These are phyloP conservation scores for Leucophenga maculata DNA, from an alignment of 2,888 invertebrate genomes.

Conservation along the genomic window DNA sequence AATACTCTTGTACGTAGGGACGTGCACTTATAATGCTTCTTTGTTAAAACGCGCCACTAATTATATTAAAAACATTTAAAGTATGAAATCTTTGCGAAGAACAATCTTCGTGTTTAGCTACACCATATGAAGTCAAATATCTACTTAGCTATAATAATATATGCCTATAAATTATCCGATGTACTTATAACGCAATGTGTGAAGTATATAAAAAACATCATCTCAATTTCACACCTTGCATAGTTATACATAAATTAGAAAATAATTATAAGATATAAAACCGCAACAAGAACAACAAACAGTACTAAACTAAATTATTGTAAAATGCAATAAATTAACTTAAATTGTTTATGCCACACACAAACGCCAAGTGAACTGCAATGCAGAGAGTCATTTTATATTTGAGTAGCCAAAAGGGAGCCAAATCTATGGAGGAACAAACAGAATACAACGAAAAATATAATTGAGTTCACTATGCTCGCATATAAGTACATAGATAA, in stretches of 20 bases:
- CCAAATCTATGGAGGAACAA: conserved; percentile 42
- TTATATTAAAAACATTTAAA: too few relatives aligned
- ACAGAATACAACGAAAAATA: not conserved
- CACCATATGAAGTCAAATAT: too few relatives aligned
- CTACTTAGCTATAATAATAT: too few relatives aligned
- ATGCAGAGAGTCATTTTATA: not conserved
- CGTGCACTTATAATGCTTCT: too few relatives aligned
- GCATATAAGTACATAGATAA: not conserved
- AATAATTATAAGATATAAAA: not conserved
- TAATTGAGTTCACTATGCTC: not conserved
- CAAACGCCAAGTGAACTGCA: not conserved
- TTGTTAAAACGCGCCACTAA: too few relatives aligned
- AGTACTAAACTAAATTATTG: not conserved
- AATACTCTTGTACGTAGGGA: too few relatives aligned
- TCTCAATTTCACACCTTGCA: too few relatives aligned
- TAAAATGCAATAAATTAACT: conserved; percentile 15
- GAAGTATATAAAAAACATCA: too few relatives aligned
- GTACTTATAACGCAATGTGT: too few relatives aligned
- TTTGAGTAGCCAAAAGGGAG: conserved; percentile 57
- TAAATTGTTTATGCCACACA: conserved; percentile 14
- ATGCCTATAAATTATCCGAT: too few relatives aligned
- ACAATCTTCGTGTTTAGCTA: too few relatives aligned
- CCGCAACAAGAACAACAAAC: not conserved
- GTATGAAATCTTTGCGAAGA: too few relatives aligned
- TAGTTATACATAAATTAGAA: not conserved